These are phyloP conservation scores for Rachycentron canadum DNA, from an alignment of 2,797 vertebrate species.

Conservation along the genomic window DNA sequence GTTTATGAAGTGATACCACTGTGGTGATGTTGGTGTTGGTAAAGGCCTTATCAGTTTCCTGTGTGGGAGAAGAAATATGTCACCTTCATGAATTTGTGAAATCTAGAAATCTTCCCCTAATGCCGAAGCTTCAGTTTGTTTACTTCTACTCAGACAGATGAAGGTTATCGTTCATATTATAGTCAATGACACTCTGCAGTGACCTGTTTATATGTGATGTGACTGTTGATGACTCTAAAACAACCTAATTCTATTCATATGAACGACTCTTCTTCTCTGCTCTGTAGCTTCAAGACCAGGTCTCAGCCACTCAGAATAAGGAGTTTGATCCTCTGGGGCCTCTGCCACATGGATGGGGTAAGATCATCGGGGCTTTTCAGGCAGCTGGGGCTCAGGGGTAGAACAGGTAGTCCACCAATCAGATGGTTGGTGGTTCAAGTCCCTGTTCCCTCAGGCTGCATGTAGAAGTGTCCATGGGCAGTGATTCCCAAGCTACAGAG, in stretches of 20 bases:
- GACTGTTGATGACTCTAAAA: background rate
- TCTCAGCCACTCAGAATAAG: conserved; percentile 90
- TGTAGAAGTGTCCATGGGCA: too few species aligned
- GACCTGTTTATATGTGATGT: background rate
- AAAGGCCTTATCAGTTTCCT: background rate
- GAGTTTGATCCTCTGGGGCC: conserved; percentile 98
- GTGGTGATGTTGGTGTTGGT: background rate
- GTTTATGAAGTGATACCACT: background rate
- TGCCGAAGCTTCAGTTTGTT: background rate
- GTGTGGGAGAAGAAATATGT: background rate
- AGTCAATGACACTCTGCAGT: background rate
- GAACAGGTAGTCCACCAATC: too few species aligned
- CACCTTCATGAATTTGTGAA: background rate
- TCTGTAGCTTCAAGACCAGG: conserved; percentile 90
- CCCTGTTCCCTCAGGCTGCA: too few species aligned
- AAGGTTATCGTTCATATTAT: background rate
- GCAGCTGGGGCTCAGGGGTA: too few species aligned
- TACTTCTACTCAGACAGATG: background rate
- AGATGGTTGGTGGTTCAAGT: too few species aligned
- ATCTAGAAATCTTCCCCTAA: background rate
- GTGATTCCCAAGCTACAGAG: too few species aligned
- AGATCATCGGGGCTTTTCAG: conserved; percentile 57
- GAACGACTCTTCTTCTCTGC: conserved; percentile 5
- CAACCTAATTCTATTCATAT: background rate
- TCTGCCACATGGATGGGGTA: conserved; percentile 96